Base-by-base conservation (phyloP, 2,113 vertebrate genomes). In the Sprattus sprattus region DNA sequence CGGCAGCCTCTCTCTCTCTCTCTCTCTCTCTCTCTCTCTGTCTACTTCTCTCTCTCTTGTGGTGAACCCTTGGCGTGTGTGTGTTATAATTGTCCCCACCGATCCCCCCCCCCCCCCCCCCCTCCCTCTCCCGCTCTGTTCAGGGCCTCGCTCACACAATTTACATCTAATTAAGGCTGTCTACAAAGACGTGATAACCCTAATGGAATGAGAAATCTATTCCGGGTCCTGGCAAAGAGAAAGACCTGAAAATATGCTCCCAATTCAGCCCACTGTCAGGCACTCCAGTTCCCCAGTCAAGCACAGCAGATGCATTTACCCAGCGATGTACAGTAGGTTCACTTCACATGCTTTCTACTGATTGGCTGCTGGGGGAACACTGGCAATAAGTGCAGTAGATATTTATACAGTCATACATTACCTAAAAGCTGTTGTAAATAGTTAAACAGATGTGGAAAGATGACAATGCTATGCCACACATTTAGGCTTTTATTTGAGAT, bases 141-240 rank as follows among this genome's bases (percentile, higher is more conserved):
- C 83, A 87, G 88, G 91, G 92, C 89, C 92, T 85, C 89, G 64
- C 91, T 88, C 85, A 91, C 89, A 89, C 92, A 91, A 94, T 93
- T 94, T 95, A 92, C 93, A 94, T 94, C 92, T 92, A 91, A 93
- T 94, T 94, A 94, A 89, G 82, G 86, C 84, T 92, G 91, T 91
- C 92, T 91, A 89, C 91, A 92, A 86, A 91, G 91, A 92, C 90
- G 82, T 89, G 88, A 89, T 89, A 88, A 89, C 90, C 91, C 89
- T 92, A 91, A 92, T 89, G 89, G 89, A 92, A 92, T 91, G 92
- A 93, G 91, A 92, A 92, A 94, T 91, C 89, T 84, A 85, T 84
- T 54, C 32, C 45, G 18, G 28, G 81, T 90, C 91, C 92, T 90
- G 86, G 87, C 87, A 86, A 88, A 75, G 83, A 90, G 88, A 87